phyloP scores from a whole-genome alignment of 2,888 invertebrate species.

The Lasioglossum zephyrum region DNA sequence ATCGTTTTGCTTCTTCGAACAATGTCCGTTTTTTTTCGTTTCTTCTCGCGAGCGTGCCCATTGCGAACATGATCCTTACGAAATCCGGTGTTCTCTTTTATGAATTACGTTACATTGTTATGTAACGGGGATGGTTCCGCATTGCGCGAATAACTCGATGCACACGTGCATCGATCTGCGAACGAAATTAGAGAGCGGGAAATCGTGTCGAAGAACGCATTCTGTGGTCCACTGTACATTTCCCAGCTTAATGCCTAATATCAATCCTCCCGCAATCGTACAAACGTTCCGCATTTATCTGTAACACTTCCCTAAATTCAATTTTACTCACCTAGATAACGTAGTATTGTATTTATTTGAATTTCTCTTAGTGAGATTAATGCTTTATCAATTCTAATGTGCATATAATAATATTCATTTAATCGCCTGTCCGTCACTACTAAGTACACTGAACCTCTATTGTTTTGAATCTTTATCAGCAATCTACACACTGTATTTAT shows the following conservation, averaged over 20 bases:
- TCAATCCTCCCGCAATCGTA: neutral
- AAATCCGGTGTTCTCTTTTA: constrained; percentile 22
- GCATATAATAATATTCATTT: neutral
- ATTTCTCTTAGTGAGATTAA: neutral
- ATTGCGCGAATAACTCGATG: constrained; percentile 42
- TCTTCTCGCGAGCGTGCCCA: constrained; percentile 18
- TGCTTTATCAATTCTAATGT: neutral
- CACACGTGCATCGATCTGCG: constrained; percentile 31
- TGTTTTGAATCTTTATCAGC: neutral
- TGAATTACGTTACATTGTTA: constrained; percentile 45
- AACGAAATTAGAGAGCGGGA: constrained; percentile 32
- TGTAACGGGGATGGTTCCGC: constrained; percentile 40
- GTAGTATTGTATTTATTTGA: neutral
- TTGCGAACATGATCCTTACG: constrained; percentile 45
- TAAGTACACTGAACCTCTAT: neutral
- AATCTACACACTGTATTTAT: neutral
- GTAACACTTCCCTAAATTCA: neutral
- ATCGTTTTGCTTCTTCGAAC: constrained; percentile 46
- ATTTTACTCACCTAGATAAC: neutral
- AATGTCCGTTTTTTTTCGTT: constrained; percentile 23
- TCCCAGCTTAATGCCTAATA: neutral
- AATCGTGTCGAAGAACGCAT: neutral
- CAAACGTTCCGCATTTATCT: neutral
- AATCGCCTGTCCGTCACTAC: neutral
- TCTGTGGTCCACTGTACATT: neutral